Percentiles rank a stretch among this genome's conserved stretches.
phyloP scores from a whole-genome alignment of 2,888 invertebrate species.

The Sialis lutaria region DNA sequence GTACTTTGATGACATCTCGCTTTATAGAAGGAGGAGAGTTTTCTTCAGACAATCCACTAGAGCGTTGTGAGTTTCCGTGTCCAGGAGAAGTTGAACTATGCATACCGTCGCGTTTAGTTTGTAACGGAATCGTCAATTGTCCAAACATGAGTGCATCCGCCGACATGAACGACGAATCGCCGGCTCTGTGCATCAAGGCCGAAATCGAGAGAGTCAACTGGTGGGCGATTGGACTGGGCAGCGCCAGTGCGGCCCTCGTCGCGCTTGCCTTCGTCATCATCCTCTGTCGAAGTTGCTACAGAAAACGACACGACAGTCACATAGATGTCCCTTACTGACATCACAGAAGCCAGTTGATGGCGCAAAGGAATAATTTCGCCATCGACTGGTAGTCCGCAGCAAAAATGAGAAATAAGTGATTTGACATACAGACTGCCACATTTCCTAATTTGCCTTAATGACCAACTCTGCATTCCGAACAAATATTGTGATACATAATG shows the following conservation, averaged over 20 bases:
- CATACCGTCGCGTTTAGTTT: conserved; percentile 66
- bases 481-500: no score
- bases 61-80: conserved; percentile 72
- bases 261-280: background rate
- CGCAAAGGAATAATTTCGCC: conserved; percentile 2
- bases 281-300: conserved; percentile 4
- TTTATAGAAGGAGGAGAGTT: conserved; percentile 39
- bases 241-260: conserved; percentile 1
- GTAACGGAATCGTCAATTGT: conserved; percentile 78
- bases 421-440: no score
- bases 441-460: no score
- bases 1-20: conserved; percentile 59
- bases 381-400: conserved; percentile 5
- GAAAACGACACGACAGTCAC: conserved; percentile 3
- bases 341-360: conserved; percentile 4
- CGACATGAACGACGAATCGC: conserved; percentile 50
- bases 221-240: conserved; percentile 6
- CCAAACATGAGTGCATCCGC: conserved; percentile 44
- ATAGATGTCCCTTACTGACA: conserved; percentile 6
- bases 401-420: no score
- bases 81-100: conserved; percentile 71
- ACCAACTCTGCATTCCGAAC: no score
- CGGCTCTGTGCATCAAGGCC: conserved; percentile 42
- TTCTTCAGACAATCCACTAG: conserved; percentile 24
- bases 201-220: background rate